A percentile compares a stretch with the other conserved stretches of the same genome.
phyloP scores from a whole-genome alignment of 2,113 vertebrate species.

The Rhynchomys soricoides region DNA sequence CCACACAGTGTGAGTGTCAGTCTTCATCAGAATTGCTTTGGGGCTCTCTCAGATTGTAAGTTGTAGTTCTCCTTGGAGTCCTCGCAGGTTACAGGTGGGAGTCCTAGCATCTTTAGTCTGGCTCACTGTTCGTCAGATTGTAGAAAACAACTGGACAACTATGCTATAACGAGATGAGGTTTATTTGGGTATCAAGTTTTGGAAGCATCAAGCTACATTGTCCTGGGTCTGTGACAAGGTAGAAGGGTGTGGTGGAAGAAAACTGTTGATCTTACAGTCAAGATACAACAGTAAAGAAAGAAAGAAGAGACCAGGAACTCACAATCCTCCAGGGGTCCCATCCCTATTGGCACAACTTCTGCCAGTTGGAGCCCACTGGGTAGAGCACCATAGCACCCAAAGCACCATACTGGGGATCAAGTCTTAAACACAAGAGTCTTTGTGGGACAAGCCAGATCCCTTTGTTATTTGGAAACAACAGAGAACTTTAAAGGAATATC shows the following conservation, averaged over 20 bases:
- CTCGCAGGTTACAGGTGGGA: background rate
- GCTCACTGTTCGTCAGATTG: background rate
- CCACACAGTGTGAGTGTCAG: background rate
- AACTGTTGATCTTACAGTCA: background rate
- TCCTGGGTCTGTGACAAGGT: background rate
- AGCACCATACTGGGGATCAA: background rate
- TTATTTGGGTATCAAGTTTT: background rate
- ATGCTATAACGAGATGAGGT: background rate
- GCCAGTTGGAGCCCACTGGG: background rate
- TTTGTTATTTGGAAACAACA: background rate
- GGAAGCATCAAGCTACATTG: background rate
- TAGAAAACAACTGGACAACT: background rate
- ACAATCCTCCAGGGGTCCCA: no score
- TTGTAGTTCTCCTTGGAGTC: background rate
- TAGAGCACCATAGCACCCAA: background rate
- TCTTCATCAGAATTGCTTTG: background rate
- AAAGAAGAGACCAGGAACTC: background rate
- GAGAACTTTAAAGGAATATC: background rate
- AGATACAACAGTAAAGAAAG: background rate
- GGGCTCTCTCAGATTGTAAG: background rate
- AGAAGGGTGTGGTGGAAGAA: background rate
- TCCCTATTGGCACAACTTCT: background rate
- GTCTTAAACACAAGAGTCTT: background rate
- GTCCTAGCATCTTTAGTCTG: background rate
- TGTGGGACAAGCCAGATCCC: background rate